Evolutionary conservation across 2,797 vertebrate species (phyloP).

Genomic region (Pangasius krempfi): DNA sequence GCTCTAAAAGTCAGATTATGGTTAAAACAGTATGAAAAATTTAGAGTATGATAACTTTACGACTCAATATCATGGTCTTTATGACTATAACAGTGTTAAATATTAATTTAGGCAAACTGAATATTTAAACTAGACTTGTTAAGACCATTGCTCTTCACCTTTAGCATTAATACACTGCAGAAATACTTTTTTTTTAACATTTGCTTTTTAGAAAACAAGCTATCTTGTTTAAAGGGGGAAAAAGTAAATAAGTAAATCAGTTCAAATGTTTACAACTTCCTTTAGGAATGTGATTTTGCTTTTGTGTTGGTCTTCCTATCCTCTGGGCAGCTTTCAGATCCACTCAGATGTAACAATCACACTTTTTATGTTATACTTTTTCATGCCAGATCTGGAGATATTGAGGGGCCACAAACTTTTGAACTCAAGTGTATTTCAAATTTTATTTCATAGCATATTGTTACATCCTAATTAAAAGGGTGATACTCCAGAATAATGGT

Average conservation of each 20-base stretch:
- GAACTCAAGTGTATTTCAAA: neutral
- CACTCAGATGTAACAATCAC: neutral
- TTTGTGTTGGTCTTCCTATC: too few relatives aligned
- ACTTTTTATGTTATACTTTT: neutral
- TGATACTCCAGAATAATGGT: neutral
- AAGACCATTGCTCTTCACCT: neutral
- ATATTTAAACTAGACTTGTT: slow-evolving; percentile 2
- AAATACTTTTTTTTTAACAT: neutral
- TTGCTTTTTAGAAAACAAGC: neutral
- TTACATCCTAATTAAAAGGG: neutral
- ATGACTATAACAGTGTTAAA: neutral
- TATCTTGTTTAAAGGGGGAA: neutral
- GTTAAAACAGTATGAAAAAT: neutral
- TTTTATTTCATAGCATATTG: neutral
- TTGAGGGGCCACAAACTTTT: neutral
- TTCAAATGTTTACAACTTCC: neutral
- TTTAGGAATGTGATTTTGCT: neutral
- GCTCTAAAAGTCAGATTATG: neutral
- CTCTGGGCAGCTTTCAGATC: neutral
- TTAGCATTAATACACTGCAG: neutral
- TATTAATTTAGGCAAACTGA: neutral
- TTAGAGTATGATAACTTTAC: neutral
- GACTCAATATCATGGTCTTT: neutral
- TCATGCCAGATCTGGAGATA: neutral
- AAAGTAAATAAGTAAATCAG: neutral